phyloP scores from a whole-genome alignment of 1,140 invertebrate species.

The Drosophila nigrodunni region DNA sequence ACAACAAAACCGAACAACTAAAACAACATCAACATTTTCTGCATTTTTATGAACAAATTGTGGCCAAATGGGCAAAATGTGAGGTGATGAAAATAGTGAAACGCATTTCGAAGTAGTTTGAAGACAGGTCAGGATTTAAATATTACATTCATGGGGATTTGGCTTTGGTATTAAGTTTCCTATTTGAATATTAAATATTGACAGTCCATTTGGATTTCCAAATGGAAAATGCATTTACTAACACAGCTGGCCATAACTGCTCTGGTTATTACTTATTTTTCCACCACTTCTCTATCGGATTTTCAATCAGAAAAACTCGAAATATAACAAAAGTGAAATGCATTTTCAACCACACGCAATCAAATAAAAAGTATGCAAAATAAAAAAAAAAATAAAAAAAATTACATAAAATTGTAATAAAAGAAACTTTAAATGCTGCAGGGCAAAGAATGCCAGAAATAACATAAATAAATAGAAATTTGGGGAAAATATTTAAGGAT shows the following conservation, averaged over 20 bases:
- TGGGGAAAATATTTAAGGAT: too few relatives aligned
- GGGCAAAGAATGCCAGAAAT: too few relatives aligned
- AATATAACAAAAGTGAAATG: background rate
- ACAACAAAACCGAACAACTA: conserved; percentile 30
- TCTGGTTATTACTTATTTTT: background rate
- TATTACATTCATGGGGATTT: conserved; percentile 28
- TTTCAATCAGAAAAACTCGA: background rate
- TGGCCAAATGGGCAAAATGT: background rate
- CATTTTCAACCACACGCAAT: background rate
- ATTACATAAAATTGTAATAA: background rate
- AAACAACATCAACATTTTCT: conserved; percentile 35
- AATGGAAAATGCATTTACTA: conserved; percentile 1
- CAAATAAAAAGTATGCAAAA: background rate
- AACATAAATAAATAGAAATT: too few relatives aligned
- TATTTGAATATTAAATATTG: conserved; percentile 10
- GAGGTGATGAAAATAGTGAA: conserved; percentile 8
- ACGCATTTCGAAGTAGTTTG: conserved; percentile 27
- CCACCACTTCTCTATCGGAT: background rate
- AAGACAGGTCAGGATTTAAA: conserved; percentile 36
- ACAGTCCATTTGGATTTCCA: conserved; percentile 27
- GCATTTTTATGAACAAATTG: conserved; percentile 49
- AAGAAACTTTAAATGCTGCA: background rate
- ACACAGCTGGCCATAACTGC: conserved; percentile 2
- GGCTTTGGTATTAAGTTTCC: conserved; percentile 6
- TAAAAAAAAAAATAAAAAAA: background rate